A percentile compares a stretch with the other conserved stretches of the same genome.
phyloP scores from a whole-genome alignment of 2,797 vertebrate species.

The Thalassophryne amazonica region DNA sequence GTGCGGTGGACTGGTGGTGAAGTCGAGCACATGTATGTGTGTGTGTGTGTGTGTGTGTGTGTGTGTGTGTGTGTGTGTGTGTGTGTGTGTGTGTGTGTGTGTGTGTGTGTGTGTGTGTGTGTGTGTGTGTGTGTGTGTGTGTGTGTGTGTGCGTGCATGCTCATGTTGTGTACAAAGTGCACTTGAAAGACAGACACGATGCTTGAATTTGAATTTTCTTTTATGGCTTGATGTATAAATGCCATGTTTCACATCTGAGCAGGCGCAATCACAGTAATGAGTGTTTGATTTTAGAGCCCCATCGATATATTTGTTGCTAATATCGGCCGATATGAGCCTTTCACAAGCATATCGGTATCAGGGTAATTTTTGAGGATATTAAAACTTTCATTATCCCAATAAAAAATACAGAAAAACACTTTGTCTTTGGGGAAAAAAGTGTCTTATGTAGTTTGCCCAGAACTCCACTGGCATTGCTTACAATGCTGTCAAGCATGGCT shows the following conservation, averaged over 20 bases:
- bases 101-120: slow-evolving; percentile 32
- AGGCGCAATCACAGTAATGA: too few relatives aligned
- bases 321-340: too few relatives aligned
- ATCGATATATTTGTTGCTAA: too few relatives aligned
- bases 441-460: too few relatives aligned
- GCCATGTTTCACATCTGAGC: slow-evolving; percentile 51
- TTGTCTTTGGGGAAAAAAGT: too few relatives aligned
- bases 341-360: too few relatives aligned
- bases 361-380: too few relatives aligned
- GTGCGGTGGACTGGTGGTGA: slow-evolving; percentile 71
- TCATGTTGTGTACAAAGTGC: slow-evolving; percentile 23
- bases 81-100: slow-evolving; percentile 11
- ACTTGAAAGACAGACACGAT: slow-evolving; percentile 52
- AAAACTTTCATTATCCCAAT: too few relatives aligned
- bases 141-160: slow-evolving; percentile 6
- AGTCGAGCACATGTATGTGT: slow-evolving; percentile 51
- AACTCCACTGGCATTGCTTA: too few relatives aligned
- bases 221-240: slow-evolving; percentile 33
- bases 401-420: too few relatives aligned
- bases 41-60: slow-evolving; percentile 29
- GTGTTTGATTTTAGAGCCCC: too few relatives aligned
- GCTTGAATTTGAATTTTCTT: slow-evolving; percentile 52
- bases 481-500: too few relatives aligned
- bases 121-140: slow-evolving; percentile 18
- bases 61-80: slow-evolving; percentile 15